These are phyloP conservation scores for Homalodisca vitripennis DNA, from an alignment of 1,140 invertebrate species.

Conservation along the genomic window DNA sequence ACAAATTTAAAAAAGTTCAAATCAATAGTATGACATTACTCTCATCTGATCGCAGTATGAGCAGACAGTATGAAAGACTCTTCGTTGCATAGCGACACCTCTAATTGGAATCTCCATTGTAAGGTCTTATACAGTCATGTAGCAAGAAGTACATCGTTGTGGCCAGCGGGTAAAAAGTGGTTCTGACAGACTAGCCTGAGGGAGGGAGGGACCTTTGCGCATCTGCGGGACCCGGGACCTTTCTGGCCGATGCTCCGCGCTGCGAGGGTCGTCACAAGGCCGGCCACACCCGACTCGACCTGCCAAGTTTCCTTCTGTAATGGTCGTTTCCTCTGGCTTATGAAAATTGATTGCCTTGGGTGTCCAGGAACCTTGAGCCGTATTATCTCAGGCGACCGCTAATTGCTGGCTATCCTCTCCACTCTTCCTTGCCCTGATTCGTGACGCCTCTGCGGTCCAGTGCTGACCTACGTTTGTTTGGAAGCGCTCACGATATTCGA, in stretches of 20 bases:
- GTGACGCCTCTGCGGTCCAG: too few relatives aligned
- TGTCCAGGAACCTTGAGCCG: slow-evolving; percentile 2
- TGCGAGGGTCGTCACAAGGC: background rate
- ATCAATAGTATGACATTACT: too few relatives aligned
- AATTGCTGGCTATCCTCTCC: slow-evolving; percentile 13
- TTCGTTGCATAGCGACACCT: too few relatives aligned
- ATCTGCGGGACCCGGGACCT: slow-evolving; percentile 2
- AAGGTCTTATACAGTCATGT: too few relatives aligned
- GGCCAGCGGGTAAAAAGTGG: background rate
- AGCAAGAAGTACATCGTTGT: too few relatives aligned
- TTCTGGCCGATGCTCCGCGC: slow-evolving; percentile 10
- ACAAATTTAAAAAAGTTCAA: too few relatives aligned
- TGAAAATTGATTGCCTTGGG: slow-evolving; percentile 26
- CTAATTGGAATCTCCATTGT: too few relatives aligned
- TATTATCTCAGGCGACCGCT: slow-evolving; percentile 13
- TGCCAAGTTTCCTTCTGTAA: background rate
- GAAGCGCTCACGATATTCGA: too few relatives aligned
- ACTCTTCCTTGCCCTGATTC: background rate
- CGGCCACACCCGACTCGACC: slow-evolving; percentile 3
- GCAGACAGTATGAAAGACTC: too few relatives aligned
- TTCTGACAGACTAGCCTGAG: background rate
- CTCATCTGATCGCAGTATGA: too few relatives aligned
- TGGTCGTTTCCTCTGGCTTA: slow-evolving; percentile 18
- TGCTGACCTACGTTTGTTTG: too few relatives aligned
- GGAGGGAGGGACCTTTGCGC: background rate